Conservation (phyloP, 2,797 vertebrate genomes). For the Distichodus sexfasciatus region DNA sequence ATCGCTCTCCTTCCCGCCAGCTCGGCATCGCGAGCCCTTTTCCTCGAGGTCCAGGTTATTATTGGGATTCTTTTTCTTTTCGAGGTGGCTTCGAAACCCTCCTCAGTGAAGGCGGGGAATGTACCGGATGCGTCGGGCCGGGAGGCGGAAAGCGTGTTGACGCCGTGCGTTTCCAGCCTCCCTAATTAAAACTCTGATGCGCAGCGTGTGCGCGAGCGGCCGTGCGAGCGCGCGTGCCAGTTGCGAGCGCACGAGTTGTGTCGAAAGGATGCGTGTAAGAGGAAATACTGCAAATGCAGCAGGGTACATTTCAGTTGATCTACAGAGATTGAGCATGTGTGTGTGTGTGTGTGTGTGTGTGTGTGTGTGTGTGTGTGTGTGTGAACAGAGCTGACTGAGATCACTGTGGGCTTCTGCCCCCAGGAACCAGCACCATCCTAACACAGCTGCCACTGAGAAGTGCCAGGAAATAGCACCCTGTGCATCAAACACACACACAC, state of each 20-base stretch:
- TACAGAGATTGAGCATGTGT: conserved; percentile 57
- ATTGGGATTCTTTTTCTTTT: neutral
- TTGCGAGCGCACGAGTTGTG: no score
- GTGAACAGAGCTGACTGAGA: conserved; percentile 70
- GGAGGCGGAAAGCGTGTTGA: conserved; percentile 48
- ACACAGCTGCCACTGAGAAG: conserved; percentile 68
- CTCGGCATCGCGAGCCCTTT: neutral
- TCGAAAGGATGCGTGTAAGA: no score
- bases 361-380: conserved; percentile 37
- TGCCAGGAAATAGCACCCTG: conserved; percentile 69
- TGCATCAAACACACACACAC: conserved; percentile 26
- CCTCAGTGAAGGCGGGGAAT: neutral
- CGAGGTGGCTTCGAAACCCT: neutral
- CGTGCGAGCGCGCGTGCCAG: conserved; percentile 40
- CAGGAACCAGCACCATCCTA: conserved; percentile 71
- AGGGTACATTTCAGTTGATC: no score
- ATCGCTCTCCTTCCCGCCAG: neutral
- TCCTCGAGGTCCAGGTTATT: neutral
- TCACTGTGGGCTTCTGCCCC: conserved; percentile 74
- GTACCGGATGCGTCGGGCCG: conserved; percentile 34
- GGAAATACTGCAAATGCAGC: no score
- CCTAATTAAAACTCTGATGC: conserved; percentile 69
- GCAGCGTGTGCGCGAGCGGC: conserved; percentile 41
- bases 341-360: conserved; percentile 42
- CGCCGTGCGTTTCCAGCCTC: conserved; percentile 54